Evolutionary conservation across 2,888 invertebrate species (phyloP), one percentile per base, ranked within the genome.

Genomic region (Spialia ferax): DNA sequence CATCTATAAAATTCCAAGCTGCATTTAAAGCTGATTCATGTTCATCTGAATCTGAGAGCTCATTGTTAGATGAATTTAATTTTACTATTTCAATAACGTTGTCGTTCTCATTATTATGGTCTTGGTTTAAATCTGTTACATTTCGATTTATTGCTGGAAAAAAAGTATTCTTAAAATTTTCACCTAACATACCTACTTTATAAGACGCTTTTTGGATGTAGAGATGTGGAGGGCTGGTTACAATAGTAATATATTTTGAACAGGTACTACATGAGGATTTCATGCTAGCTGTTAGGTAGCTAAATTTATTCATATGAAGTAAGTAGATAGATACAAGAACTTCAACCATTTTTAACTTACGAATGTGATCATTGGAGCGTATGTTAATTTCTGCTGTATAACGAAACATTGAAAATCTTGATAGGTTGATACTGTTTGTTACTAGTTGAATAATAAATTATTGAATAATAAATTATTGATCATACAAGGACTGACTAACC

Each of bases 131-230:
- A n/a, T 61, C 13, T n/a, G n/a, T 10, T 22, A 50, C 32, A 35
- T 66, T 60, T 3, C 59, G 61, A 61, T 54, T 67, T 61, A 48
- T 45, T 45, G 48, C 67, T 67, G 26, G 38, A 61, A 62, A 29
- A 50, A 3, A 48, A 20, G 8, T 15, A 42, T n/a, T 42, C n/a
- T n/a, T n/a, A n/a, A n/a, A n/a, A n/a, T n/a, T n/a, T n/a, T n/a
- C n/a, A n/a, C n/a, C n/a, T n/a, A n/a, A n/a, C n/a, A n/a, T n/a
- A n/a, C n/a, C n/a, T n/a, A n/a, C n/a, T n/a, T n/a, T n/a, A n/a
- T n/a, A n/a, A n/a, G n/a, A n/a, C n/a, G n/a, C n/a, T n/a, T n/a
- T n/a, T n/a, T n/a, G n/a, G n/a, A 10, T 29, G 29, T 29, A 29
- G 29, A 0, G 6, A 29, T 7, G 8, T 29, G 6, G 29, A 29